phyloP scores from a whole-genome alignment of 2,888 invertebrate genomes.

The Sinohyriopsis cumingii region DNA sequence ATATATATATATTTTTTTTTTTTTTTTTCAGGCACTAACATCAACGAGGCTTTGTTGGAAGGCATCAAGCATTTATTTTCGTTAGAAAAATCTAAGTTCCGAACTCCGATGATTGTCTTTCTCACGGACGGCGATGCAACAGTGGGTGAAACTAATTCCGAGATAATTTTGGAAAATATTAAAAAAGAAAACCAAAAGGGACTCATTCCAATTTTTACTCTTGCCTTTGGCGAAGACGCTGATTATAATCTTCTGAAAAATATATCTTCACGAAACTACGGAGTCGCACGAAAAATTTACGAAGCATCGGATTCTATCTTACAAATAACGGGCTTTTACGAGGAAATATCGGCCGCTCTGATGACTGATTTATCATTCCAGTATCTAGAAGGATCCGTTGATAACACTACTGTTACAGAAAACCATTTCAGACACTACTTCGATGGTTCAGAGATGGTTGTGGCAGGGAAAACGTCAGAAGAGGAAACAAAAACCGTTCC shows the following conservation, averaged over 20 bases:
- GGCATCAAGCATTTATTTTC: slow-evolving; percentile 74
- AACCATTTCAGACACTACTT: slow-evolving; percentile 39
- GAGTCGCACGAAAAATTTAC: slow-evolving; percentile 82
- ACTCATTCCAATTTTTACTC: slow-evolving; percentile 43
- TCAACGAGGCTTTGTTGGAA: slow-evolving; percentile 77
- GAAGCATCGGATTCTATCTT: slow-evolving; percentile 82
- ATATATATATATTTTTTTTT: slow-evolving; percentile 1
- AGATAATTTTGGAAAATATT: slow-evolving; percentile 56
- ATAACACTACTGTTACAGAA: slow-evolving; percentile 40
- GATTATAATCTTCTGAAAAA: slow-evolving; percentile 53
- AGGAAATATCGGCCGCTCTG: slow-evolving; percentile 81
- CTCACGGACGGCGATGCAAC: slow-evolving; percentile 72
- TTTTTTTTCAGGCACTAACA: slow-evolving; percentile 60
- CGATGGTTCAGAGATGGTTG: slow-evolving; percentile 53
- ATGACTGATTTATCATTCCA: slow-evolving; percentile 80
- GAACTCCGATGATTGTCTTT: slow-evolving; percentile 46
- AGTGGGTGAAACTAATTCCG: slow-evolving; percentile 61
- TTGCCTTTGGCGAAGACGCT: slow-evolving; percentile 52
- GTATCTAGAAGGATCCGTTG: slow-evolving; percentile 73
- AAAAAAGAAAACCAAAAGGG: slow-evolving; percentile 35
- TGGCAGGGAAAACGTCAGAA: slow-evolving; percentile 28
- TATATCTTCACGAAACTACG: slow-evolving; percentile 78
- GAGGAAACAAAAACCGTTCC: slow-evolving; percentile 11
- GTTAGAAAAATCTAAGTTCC: slow-evolving; percentile 20
- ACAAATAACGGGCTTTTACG: slow-evolving; percentile 78